Conservation (phyloP, 2,888 invertebrate species). For the Helleia helle region DNA sequence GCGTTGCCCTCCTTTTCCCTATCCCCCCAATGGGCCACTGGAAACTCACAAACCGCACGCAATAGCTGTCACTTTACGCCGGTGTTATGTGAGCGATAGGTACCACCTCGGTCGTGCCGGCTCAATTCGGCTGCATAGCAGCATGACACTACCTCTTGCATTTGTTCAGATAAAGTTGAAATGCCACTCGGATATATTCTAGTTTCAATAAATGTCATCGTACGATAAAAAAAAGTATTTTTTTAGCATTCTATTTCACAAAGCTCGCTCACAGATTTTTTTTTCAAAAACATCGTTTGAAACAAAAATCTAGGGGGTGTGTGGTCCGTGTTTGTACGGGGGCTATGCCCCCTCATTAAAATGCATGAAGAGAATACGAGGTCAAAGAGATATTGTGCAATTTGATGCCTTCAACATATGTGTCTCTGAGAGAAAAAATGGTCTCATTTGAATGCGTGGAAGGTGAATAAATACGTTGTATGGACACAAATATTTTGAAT, state of each 20-base stretch:
- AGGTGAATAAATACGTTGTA: conserved; percentile 2
- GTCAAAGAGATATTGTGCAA: conserved; percentile 18
- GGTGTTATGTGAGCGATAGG: no score
- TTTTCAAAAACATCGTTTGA: conserved; percentile 17
- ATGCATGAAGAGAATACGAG: conserved; percentile 47
- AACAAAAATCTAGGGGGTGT: conserved; percentile 18
- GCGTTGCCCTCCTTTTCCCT: no score
- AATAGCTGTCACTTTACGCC: no score
- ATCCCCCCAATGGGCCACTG: no score
- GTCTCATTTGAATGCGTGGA: background rate
- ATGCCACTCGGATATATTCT: no score
- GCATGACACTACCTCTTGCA: no score
- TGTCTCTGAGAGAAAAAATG: conserved; percentile 15
- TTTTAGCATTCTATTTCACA: conserved; percentile 19
- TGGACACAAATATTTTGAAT: no score
- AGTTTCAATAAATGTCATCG: background rate
- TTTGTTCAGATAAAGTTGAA: no score
- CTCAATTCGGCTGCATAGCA: no score
- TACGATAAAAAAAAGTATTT: conserved; percentile 10
- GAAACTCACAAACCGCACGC: no score
- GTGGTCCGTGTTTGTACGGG: conserved; percentile 20
- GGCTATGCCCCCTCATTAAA: conserved; percentile 43
- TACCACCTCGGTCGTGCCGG: no score
- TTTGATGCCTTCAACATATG: conserved; percentile 21
- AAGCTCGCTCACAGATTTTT: conserved; percentile 16